A percentile compares a stretch with the other conserved stretches of the same genome.
phyloP scores from a whole-genome alignment of 92 coral and sea anemone genomes.

The Umimayanthus chanpuru region DNA sequence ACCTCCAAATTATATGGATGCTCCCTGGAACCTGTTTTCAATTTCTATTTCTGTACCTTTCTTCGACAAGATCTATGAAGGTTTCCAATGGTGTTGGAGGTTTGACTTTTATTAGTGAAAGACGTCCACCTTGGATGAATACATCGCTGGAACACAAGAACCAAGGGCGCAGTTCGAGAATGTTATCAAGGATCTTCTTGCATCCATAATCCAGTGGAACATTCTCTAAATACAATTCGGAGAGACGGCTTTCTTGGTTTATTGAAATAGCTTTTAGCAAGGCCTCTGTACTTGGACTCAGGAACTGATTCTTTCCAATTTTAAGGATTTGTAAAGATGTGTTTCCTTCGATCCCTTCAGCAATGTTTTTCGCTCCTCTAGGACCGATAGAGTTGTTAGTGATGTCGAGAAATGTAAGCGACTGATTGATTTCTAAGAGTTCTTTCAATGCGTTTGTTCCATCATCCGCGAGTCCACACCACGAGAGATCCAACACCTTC shows the following conservation, averaged over 20 bases:
- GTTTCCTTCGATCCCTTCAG: constrained; percentile 63
- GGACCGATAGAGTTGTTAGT: constrained; percentile 62
- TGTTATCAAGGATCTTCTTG: constrained; percentile 52
- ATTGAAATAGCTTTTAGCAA: constrained; percentile 56
- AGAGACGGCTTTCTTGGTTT: constrained; percentile 54
- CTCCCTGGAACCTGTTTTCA: too few species aligned
- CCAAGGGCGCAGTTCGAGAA: constrained; percentile 55
- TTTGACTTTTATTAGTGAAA: neutral
- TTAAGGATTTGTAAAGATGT: constrained; percentile 52
- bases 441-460: constrained; percentile 60
- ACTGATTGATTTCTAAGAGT: constrained; percentile 48
- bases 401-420: constrained; percentile 53
- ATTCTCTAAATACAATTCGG: constrained; percentile 51
- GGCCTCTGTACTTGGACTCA: constrained; percentile 55
- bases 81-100: constrained; percentile 53
- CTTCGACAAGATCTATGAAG: constrained; percentile 51
- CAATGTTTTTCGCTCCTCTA: constrained; percentile 58
- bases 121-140: constrained; percentile 59
- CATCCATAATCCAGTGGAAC: constrained; percentile 61
- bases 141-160: constrained; percentile 66
- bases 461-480: constrained; percentile 61
- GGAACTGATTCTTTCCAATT: constrained; percentile 61
- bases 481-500: constrained; percentile 61
- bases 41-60: neutral
- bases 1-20: too few species aligned